Evolutionary conservation across 1,140 invertebrate species (phyloP), one percentile per base, ranked within the genome.

Genomic region (Diorhabda elongata): DNA sequence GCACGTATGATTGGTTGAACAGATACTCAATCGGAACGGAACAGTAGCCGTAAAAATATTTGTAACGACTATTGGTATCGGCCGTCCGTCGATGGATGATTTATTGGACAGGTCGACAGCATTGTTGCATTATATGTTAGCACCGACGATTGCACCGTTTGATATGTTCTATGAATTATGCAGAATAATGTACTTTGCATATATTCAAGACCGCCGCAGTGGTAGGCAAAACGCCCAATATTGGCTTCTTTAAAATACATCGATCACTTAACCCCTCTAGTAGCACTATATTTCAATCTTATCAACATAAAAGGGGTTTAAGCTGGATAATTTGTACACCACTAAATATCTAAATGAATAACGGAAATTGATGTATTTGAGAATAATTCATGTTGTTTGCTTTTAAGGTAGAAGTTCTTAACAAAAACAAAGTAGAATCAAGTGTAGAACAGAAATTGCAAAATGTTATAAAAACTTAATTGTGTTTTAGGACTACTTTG

Each of bases 1-100:
- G 72, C 72, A 75, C 74, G 72, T 72, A 71, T 74, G 77, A 77
- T 76, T 76, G 73, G 74, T 60, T 65, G 66, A 69, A 71, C 72
- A 69, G 73, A 73, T 74, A 73, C 69, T 71, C 71, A 74, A 76
- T 75, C 75, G 74, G 56, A 75, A 76, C 69, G 69, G 68, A 72
- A 75, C 66, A 42, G 69, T 42, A 60, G 61, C 69, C 72, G 72
- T 75, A 76, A 76, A 77, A 75, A 77, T 76, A 75, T 75, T 73
- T 70, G 68, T 74, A 74, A 71, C 75, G 72, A 75, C 72, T 73
- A 72, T 75, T 59, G 68, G 66, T 73, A 74, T 69, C 70, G 66
- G 58, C n/a, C 47, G 47, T 52, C 47, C 67, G 52, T 73, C 75
- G 72, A 74, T 73, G 69, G 47, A 71, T 77, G 75, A 77, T 77